Evolutionary conservation across 2,797 vertebrate genomes (phyloP), one percentile per base, ranked within the genome.

Genomic region (Oophaga sylvatica): DNA sequence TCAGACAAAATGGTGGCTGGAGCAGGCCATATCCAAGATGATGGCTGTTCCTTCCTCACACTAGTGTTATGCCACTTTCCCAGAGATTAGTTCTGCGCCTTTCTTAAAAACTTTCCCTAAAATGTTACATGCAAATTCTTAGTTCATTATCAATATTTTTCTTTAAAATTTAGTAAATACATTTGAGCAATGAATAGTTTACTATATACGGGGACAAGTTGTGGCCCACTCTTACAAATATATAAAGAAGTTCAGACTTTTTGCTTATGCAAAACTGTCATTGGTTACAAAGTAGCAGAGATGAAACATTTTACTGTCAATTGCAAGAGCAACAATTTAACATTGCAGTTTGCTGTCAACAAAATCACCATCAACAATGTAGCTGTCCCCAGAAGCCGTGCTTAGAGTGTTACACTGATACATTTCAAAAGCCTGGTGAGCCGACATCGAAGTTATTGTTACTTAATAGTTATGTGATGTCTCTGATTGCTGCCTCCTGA

Each of bases 281-380:
- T 67, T 63, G 71, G 87, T 79, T 88, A 26, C 17, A 86, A 80
- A 62, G 84, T 12, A 82, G 80, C 8, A 56, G 71, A 89, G 79
- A 83, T 83, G 31, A 80, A 79, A 86, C 63, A 89, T 78, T 83
- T 89, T 86, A 89, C 71, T 89, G 88, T 86, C 88, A 86, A 71
- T 57, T 83, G 56, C 77, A 73, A 85, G 20, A 76, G 67, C 78
- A 88, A 85, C 77, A 83, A 87, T 89, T 89, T 86, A 78, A 83
- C 80, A 73, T 78, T 89, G 83, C 84, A 82, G 56, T 86, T 79
- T 83, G 63, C 88, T 86, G 84, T 89, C 88, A 89, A 62, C 65
- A 79, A 78, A 83, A 83, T 83, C 88, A 89, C 31, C 79, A 67
- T 81, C 83, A 82, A 62, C 26, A 77, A 31, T 68, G 87, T 81